A percentile compares a stretch with the other conserved stretches of the same genome.
Evolutionary conservation across 2,113 vertebrate genomes (phyloP).

Genomic region (Seriola dumerili): DNA sequence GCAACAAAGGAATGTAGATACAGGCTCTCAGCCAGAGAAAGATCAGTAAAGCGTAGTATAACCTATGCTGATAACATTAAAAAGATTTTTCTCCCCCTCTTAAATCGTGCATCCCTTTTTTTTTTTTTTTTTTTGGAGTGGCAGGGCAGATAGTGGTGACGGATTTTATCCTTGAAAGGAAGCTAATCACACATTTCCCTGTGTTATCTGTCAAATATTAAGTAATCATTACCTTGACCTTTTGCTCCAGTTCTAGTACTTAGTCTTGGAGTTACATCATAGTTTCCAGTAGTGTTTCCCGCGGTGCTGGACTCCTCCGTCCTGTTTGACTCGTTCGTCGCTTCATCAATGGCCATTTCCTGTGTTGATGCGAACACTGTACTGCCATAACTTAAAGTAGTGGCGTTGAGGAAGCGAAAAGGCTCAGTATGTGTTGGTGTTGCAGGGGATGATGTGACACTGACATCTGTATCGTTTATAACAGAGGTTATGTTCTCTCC

Average conservation of each 20-base stretch:
- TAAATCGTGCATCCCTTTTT: background rate
- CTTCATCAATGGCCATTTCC: background rate
- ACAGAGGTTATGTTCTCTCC: background rate
- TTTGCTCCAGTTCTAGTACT: accelerated
- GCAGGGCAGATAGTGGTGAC: background rate
- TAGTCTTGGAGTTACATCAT: background rate
- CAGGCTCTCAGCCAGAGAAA: background rate
- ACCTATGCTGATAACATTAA: background rate
- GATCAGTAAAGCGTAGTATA: background rate
- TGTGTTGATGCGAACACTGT: conserved; percentile 8
- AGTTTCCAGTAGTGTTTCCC: background rate
- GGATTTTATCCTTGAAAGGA: background rate
- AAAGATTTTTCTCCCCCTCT: background rate
- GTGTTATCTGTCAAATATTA: background rate
- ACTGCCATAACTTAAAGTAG: background rate
- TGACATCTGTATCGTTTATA: conserved; percentile 3
- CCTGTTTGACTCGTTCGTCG: background rate
- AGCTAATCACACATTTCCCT: background rate
- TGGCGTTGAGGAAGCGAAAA: background rate
- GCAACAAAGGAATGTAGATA: background rate
- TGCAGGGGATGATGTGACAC: conserved; percentile 18
- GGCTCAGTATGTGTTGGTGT: conserved; percentile 17
- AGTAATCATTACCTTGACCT: conserved; percentile 22
- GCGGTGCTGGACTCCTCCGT: background rate
- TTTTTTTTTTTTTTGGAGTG: background rate